Evolutionary conservation across 2,113 vertebrate species (phyloP).

Genomic region (Syngnathoides biaculeatus): DNA sequence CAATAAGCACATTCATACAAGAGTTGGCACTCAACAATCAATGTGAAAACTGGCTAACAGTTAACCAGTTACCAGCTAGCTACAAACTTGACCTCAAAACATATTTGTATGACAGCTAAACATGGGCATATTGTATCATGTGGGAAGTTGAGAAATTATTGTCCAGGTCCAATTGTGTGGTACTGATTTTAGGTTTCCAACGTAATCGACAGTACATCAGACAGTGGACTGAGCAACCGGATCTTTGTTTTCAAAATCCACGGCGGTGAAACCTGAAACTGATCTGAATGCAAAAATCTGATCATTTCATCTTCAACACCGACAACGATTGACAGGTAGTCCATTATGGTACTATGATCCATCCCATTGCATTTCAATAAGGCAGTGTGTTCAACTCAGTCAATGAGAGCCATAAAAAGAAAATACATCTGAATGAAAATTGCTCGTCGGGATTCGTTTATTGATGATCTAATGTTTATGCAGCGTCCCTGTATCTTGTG

Average conservation of each 20-base stretch:
- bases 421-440: slow-evolving; percentile 13
- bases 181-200: background rate
- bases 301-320: background rate
- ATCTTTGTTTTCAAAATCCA: background rate
- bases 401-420: background rate
- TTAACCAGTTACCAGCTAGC: too few relatives aligned
- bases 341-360: background rate
- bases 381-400: background rate
- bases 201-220: background rate
- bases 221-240: background rate
- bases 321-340: slow-evolving; percentile 14
- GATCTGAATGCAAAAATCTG: background rate
- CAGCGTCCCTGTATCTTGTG: slow-evolving; percentile 30
- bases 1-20: too few relatives aligned
- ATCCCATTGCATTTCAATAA: too few relatives aligned
- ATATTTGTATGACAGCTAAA: too few relatives aligned
- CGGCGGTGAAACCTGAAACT: background rate
- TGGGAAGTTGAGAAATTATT: too few relatives aligned
- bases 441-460: slow-evolving; percentile 24
- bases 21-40: too few relatives aligned
- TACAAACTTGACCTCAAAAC: too few relatives aligned
- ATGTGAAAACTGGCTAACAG: too few relatives aligned
- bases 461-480: slow-evolving; percentile 33
- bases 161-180: too few relatives aligned
- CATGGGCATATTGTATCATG: too few relatives aligned